Conservation (phyloP, 1,140 invertebrate species). For the Frieseomelitta varia region DNA sequence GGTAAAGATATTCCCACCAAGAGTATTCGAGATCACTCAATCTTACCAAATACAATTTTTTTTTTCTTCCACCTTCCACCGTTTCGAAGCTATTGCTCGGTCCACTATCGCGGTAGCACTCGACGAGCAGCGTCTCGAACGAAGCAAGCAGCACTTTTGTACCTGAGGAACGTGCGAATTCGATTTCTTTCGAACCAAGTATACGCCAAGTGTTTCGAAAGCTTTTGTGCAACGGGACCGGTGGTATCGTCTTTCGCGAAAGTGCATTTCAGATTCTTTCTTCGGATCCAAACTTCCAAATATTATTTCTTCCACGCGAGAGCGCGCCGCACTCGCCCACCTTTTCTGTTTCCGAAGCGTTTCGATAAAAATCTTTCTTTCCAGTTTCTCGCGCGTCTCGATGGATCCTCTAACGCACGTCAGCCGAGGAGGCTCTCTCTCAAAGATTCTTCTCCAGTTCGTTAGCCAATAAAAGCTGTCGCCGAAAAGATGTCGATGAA, state of each 20-base stretch:
- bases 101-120: too few species aligned
- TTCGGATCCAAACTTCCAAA: background rate
- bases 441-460: background rate
- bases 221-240: background rate
- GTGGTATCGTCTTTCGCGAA: background rate
- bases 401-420: background rate
- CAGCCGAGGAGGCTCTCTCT: too few species aligned
- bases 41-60: too few species aligned
- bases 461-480: background rate
- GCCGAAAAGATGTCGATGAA: too few species aligned
- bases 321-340: background rate
- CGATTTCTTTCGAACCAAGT: background rate
- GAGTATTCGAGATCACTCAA: too few species aligned
- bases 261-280: background rate
- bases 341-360: background rate
- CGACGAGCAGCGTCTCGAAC: too few species aligned
- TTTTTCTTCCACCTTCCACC: too few species aligned
- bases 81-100: too few species aligned
- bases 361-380: background rate
- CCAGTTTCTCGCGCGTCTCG: background rate
- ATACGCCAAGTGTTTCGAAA: background rate
- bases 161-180: background rate
- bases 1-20: too few species aligned
- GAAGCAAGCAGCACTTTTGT: background rate
- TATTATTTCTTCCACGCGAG: background rate